Percentiles rank a stretch among this genome's conserved stretches.
Conservation (phyloP, 1,140 invertebrate genomes). For the Heterodera schachtii region DNA sequence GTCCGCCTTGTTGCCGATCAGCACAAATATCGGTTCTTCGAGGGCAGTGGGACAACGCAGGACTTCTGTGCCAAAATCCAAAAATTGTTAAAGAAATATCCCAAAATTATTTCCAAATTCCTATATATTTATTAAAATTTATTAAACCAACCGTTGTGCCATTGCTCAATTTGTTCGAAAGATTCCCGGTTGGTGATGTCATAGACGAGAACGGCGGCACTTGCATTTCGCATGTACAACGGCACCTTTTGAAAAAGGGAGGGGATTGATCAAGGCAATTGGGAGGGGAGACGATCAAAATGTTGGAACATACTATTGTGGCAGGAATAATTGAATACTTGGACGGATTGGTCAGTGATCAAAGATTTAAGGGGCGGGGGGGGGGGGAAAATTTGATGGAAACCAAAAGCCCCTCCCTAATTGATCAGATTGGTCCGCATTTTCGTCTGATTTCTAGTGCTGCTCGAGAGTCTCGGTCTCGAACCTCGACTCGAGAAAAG, state of each 20-base stretch:
- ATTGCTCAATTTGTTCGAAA: constrained; percentile 70
- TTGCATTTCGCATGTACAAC: constrained; percentile 95
- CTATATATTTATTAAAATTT: constrained; percentile 25
- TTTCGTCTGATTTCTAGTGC: too few species aligned
- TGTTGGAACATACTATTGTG: too few species aligned
- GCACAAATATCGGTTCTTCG: constrained; percentile 90
- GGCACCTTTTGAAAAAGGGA: constrained; percentile 72
- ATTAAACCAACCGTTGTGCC: constrained; percentile 29
- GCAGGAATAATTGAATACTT: too few species aligned
- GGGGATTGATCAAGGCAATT: not conserved
- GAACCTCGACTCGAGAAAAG: too few species aligned
- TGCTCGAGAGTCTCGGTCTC: too few species aligned
- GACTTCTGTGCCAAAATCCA: constrained; percentile 15
- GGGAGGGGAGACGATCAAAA: not conserved
- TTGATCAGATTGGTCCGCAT: too few species aligned
- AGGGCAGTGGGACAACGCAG: constrained; percentile 30
- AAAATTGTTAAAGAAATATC: constrained; percentile 22
- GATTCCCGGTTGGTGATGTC: constrained; percentile 94
- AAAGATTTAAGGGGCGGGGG: too few species aligned
- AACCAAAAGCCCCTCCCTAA: too few species aligned
- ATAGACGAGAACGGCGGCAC: constrained; percentile 93
- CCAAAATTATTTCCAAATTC: not conserved
- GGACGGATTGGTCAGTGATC: too few species aligned
- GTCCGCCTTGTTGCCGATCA: constrained; percentile 99
- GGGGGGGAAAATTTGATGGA: too few species aligned